phyloP scores from a whole-genome alignment of 2,888 invertebrate genomes.

The Callyntrura sp. region DNA sequence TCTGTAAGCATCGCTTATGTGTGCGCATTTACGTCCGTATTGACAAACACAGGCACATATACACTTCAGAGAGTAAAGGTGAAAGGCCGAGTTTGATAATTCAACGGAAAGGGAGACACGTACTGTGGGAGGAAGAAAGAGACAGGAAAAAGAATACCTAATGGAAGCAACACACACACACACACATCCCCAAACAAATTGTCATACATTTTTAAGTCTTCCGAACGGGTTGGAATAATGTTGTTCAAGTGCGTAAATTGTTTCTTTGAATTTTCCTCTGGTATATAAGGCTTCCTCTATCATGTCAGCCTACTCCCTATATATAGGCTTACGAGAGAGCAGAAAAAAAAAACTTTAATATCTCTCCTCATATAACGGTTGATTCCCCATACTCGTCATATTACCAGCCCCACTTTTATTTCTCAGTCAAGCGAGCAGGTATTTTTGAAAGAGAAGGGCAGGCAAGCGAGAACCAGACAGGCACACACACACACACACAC shows the following conservation, averaged over 20 bases:
- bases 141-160: not conserved
- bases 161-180: not conserved
- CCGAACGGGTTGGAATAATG: not conserved
- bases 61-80: not conserved
- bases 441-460: not conserved
- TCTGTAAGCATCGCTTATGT: not conserved
- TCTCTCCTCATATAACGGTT: not conserved
- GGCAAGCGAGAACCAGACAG: not conserved
- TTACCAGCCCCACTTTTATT: not conserved
- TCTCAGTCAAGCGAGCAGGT: constrained; percentile 1
- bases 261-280: constrained; percentile 30
- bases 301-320: no score
- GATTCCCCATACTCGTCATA: not conserved
- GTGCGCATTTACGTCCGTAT: not conserved
- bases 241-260: constrained; percentile 43
- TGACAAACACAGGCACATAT: not conserved
- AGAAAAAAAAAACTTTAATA: no score
- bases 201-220: constrained; percentile 25
- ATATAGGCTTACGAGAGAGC: no score
- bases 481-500: no score
- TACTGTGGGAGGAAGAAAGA: not conserved
- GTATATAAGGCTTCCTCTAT: no score
- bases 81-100: not conserved
- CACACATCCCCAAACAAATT: not conserved
- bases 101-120: not conserved